Evolutionary conservation across 37 sponge, comb jelly and placozoan genomes (phyloP).

Genomic region (Mnemiopsis leidyi): DNA sequence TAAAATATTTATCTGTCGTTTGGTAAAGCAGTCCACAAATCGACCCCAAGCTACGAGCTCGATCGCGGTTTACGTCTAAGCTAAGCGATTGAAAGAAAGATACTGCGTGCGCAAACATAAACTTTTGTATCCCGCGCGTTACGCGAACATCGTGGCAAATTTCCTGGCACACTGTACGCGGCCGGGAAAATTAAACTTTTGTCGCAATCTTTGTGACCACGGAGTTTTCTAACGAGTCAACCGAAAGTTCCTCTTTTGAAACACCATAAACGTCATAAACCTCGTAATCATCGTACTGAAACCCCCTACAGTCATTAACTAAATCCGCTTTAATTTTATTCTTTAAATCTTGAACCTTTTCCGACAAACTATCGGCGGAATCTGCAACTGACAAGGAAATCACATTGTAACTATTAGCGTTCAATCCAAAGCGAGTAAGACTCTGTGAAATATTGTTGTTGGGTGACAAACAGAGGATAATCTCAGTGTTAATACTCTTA

Average conservation of each 20-base stretch:
- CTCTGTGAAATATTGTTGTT: conserved; percentile 33
- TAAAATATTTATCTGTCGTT: too few species aligned
- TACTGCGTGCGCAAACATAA: too few species aligned
- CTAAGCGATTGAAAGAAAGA: too few species aligned
- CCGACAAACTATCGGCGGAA: not conserved
- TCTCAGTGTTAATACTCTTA: conserved; percentile 7
- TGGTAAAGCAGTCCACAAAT: too few species aligned
- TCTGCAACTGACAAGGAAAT: not conserved
- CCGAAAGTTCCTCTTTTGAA: conserved; percentile 50
- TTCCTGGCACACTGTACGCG: not conserved
- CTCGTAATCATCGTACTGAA: conserved; percentile 11
- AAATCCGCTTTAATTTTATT: not conserved
- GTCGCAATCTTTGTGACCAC: conserved; percentile 34
- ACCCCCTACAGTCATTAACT: conserved; percentile 1
- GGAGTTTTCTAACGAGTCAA: conserved; percentile 9
- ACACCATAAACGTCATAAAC: conserved; percentile 36
- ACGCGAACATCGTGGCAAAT: not conserved
- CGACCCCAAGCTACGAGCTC: too few species aligned
- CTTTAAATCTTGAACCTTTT: not conserved
- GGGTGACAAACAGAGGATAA: not conserved
- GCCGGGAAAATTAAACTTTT: conserved; percentile 22
- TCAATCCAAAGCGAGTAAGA: not conserved
- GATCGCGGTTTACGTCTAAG: too few species aligned
- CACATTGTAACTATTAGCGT: not conserved
- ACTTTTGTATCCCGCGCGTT: not conserved